Conservation (phyloP, 2,113 vertebrate genomes). For the Hemiprocne comata region DNA sequence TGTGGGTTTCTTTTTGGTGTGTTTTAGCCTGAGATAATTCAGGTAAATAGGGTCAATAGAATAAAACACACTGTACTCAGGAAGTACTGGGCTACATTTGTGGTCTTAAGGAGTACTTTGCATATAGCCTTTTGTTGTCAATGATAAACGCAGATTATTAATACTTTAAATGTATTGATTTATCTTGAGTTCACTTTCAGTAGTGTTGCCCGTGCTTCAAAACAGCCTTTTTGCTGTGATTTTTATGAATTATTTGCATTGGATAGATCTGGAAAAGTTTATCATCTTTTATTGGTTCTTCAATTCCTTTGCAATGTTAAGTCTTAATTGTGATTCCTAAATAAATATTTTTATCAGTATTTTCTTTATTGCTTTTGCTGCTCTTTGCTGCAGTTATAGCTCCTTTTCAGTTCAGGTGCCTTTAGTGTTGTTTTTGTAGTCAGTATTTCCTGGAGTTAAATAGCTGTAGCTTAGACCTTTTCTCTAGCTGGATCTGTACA, state of each 20-base stretch:
- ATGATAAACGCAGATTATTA: not conserved
- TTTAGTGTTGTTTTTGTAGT: not conserved
- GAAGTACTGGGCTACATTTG: not conserved
- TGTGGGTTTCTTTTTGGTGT: not conserved
- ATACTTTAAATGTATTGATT: not conserved
- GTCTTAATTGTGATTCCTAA: not conserved
- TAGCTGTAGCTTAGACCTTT: not conserved
- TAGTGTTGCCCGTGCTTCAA: not conserved
- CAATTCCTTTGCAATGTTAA: not conserved
- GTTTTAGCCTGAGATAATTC: not conserved
- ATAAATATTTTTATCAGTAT: not conserved
- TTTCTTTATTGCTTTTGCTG: not conserved
- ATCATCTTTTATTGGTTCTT: not conserved
- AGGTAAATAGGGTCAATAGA: not conserved
- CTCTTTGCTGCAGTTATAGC: not conserved
- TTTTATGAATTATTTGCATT: not conserved
- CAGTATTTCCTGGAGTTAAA: not conserved
- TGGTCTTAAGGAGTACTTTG: not conserved
- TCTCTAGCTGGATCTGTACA: not conserved
- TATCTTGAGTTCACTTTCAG: not conserved
- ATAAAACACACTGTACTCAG: not conserved
- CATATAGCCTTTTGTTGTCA: not conserved
- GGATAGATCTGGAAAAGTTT: not conserved
- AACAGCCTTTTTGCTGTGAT: not conserved
- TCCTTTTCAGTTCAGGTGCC: not conserved